Evolutionary conservation across 2,113 vertebrate species (phyloP).

Genomic region (Grallaria varia): DNA sequence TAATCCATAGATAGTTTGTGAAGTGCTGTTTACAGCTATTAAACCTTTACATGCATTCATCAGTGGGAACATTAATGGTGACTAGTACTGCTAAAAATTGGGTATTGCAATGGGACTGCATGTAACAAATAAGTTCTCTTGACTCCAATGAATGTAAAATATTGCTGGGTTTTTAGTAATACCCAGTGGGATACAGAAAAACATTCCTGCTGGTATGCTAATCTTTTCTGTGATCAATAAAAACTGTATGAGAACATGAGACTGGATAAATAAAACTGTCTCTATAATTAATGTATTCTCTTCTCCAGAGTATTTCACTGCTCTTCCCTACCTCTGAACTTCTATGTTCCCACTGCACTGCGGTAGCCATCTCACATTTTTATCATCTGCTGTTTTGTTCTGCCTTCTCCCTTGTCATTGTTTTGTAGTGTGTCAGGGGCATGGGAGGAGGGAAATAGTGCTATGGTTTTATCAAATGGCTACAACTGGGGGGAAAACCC

Average conservation of each 20-base stretch:
- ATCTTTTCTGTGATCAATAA: constrained; percentile 43
- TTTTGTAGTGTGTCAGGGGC: background rate
- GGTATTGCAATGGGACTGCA: background rate
- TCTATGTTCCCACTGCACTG: background rate
- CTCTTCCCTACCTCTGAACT: background rate
- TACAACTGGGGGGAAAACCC: background rate
- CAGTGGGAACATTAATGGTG: background rate
- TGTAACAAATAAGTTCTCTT: background rate
- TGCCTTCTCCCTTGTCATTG: background rate
- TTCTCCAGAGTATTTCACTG: background rate
- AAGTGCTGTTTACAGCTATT: background rate
- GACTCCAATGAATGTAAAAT: background rate
- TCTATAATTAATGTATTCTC: background rate
- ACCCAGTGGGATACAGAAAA: background rate
- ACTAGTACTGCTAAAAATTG: background rate
- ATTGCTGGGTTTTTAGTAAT: background rate
- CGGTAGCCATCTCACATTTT: background rate
- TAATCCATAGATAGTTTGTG: background rate
- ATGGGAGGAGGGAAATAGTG: background rate
- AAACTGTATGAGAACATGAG: background rate
- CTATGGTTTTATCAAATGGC: background rate
- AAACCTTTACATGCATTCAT: background rate
- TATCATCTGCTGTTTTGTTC: background rate
- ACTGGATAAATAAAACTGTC: constrained; percentile 36
- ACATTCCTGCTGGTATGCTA: background rate